Percentiles rank a stretch among this genome's conserved stretches.
Evolutionary conservation across 2,113 vertebrate genomes (phyloP).

Genomic region (Scytalopus superciliaris): DNA sequence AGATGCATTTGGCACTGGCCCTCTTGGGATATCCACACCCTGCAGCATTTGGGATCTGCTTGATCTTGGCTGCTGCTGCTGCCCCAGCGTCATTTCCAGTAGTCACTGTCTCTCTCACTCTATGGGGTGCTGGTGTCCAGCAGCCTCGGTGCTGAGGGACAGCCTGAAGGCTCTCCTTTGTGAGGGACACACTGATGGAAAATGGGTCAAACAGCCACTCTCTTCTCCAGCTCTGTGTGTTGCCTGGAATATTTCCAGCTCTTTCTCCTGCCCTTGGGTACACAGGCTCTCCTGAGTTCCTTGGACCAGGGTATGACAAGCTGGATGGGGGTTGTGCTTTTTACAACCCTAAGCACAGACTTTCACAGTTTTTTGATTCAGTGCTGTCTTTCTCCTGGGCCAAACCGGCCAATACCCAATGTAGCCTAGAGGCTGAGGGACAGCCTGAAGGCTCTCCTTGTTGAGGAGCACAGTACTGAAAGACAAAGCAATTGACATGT

Average conservation of each 20-base stretch:
- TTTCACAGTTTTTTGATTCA: neutral
- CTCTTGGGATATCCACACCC: neutral
- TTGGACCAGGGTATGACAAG: neutral
- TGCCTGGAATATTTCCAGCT: neutral
- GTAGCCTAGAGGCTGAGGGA: neutral
- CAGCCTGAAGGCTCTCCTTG: neutral
- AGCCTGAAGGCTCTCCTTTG: neutral
- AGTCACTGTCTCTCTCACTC: neutral
- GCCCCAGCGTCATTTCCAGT: rapidly evolving
- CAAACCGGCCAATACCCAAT: rapidly evolving
- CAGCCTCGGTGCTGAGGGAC: neutral
- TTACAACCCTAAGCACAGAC: neutral
- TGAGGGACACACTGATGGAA: neutral
- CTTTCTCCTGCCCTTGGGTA: neutral
- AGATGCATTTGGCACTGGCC: neutral
- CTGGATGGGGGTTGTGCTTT: neutral
- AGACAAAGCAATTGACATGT: rapidly evolving
- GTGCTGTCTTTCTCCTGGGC: neutral
- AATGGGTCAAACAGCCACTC: rapidly evolving
- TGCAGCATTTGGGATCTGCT: neutral
- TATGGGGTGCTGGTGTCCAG: neutral
- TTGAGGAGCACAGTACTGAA: neutral
- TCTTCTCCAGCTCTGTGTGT: neutral
- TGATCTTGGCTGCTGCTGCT: rapidly evolving
- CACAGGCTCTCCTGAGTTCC: neutral